These are phyloP conservation scores for Asarcornis scutulata DNA, from an alignment of 2,113 vertebrate species.

Conservation along the genomic window DNA sequence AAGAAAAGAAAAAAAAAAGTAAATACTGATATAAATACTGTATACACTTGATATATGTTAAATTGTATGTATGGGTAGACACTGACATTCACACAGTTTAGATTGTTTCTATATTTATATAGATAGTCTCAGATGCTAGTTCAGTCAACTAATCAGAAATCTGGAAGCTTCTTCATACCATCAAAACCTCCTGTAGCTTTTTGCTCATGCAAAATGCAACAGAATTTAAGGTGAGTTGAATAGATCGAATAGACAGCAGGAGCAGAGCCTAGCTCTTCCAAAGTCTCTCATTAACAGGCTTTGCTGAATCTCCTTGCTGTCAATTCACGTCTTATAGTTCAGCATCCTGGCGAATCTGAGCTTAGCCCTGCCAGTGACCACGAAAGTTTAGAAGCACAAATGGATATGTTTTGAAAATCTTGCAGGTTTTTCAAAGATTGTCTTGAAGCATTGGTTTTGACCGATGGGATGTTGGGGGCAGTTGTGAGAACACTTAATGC, in stretches of 20 bases:
- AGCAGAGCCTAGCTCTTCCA: conserved; percentile 2
- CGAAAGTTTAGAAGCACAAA: background rate
- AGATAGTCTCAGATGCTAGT: background rate
- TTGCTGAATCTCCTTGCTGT: conserved; percentile 16
- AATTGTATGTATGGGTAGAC: background rate
- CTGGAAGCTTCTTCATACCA: conserved; percentile 4
- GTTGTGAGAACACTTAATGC: conserved; percentile 62
- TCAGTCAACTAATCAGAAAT: background rate
- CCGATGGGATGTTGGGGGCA: conserved; percentile 19
- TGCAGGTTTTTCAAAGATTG: background rate
- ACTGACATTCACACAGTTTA: background rate
- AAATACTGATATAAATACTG: background rate
- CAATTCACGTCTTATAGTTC: background rate
- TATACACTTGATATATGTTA: background rate
- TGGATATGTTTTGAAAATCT: background rate
- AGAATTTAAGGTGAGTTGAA: conserved; percentile 19
- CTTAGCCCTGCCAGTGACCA: background rate
- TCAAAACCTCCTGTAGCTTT: background rate
- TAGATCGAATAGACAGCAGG: background rate
- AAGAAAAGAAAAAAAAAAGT: background rate
- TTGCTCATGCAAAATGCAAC: background rate
- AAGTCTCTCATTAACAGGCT: background rate
- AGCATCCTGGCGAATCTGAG: background rate
- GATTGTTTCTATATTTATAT: background rate
- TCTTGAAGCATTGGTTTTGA: background rate